Evolutionary conservation across 2,797 vertebrate species (phyloP).

Genomic region (Streptopelia turtur): DNA sequence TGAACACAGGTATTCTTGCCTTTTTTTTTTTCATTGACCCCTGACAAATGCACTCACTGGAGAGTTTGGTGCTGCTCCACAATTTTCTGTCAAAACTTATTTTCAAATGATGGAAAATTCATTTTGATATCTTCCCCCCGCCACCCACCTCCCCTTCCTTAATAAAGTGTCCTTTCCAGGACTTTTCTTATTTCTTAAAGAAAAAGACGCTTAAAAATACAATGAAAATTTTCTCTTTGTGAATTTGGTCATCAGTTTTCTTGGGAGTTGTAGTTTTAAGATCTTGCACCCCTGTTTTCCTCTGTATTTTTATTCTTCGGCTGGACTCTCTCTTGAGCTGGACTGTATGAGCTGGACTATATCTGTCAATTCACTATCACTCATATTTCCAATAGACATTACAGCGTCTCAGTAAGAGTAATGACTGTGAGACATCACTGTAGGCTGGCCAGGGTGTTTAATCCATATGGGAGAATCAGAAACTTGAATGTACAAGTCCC

Average conservation of each 20-base stretch:
- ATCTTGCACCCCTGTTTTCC: background rate
- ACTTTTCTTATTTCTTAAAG: background rate
- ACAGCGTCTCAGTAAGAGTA: background rate
- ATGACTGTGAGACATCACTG: background rate
- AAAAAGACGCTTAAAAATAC: background rate
- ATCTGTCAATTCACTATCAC: background rate
- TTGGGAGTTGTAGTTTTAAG: background rate
- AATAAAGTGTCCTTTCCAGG: background rate
- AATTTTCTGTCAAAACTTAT: background rate
- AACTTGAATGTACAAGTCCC: rapidly evolving
- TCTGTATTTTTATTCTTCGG: background rate
- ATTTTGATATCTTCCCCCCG: background rate
- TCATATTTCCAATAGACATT: background rate
- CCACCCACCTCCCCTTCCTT: too few relatives aligned
- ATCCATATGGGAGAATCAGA: background rate
- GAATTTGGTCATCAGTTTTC: background rate
- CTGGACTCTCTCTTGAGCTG: background rate
- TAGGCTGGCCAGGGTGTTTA: background rate
- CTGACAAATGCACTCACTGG: background rate
- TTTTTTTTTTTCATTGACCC: background rate
- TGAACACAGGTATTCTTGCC: background rate
- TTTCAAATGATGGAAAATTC: background rate
- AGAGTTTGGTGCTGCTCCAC: background rate
- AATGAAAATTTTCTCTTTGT: background rate
- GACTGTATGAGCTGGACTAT: background rate